Percentiles rank a stretch among this genome's conserved stretches.
Evolutionary conservation across 2,113 vertebrate genomes (phyloP).

Genomic region (Clarias batrachus): DNA sequence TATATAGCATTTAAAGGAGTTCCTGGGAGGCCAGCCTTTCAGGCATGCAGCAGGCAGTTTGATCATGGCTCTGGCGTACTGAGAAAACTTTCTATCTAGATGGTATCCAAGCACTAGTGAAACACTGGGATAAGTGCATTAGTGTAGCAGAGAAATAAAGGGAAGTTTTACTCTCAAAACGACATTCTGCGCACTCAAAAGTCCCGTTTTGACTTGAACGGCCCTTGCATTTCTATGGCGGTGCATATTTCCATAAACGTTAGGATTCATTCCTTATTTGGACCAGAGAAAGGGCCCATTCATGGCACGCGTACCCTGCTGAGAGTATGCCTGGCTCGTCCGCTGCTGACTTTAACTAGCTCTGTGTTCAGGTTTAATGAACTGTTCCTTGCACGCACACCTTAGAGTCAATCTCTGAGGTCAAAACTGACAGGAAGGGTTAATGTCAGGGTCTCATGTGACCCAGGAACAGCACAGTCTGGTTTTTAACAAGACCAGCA

Average conservation of each 20-base stretch:
- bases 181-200: no score
- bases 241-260: not conserved
- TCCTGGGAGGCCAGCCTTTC: no score
- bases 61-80: no score
- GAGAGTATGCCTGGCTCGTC: constrained; percentile 11
- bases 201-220: no score
- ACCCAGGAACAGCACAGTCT: not conserved
- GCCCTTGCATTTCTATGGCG: not conserved
- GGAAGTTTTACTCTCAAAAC: no score
- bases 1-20: no score
- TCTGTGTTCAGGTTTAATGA: constrained; percentile 47
- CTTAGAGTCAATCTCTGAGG: constrained; percentile 22
- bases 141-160: no score
- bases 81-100: no score
- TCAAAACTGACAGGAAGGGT: constrained; percentile 13
- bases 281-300: constrained; percentile 41
- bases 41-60: no score
- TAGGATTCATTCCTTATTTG: constrained; percentile 28
- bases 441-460: not conserved
- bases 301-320: constrained; percentile 29
- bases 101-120: no score
- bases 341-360: constrained; percentile 22
- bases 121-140: no score
- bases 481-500: not conserved
- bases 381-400: constrained; percentile 28